phyloP scores from a whole-genome alignment of 2,797 vertebrate genomes.

The Halcyon smyrnensis region DNA sequence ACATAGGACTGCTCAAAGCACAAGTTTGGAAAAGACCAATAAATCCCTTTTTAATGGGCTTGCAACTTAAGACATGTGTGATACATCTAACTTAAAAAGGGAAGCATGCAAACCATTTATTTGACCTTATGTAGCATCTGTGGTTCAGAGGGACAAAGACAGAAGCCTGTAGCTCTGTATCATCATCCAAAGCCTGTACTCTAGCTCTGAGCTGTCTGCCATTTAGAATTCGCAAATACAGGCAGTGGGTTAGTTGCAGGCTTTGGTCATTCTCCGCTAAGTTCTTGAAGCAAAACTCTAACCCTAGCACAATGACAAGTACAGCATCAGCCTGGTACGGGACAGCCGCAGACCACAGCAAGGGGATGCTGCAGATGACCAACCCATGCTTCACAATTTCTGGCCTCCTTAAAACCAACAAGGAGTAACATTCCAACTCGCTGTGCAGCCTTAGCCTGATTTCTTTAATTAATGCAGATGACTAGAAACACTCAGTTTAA shows the following conservation, averaged over 20 bases:
- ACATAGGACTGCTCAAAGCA: background rate
- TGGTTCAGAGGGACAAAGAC: background rate
- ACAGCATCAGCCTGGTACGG: background rate
- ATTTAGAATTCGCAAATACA: background rate
- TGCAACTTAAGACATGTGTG: background rate
- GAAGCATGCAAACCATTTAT: background rate
- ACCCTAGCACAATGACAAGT: background rate
- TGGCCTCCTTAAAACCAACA: background rate
- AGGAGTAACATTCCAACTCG: background rate
- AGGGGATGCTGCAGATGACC: accelerated
- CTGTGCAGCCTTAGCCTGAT: background rate
- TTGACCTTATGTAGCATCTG: background rate
- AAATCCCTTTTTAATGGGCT: background rate
- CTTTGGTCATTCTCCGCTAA: background rate
- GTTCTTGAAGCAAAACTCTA: background rate
- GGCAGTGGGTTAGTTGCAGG: background rate
- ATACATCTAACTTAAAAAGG: background rate
- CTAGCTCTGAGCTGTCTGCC: background rate
- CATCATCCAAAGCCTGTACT: background rate
- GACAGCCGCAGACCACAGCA: background rate
- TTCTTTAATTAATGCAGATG: background rate
- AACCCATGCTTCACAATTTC: background rate
- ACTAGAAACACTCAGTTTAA: background rate
- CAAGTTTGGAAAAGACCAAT: background rate
- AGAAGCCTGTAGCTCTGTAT: background rate